Evolutionary conservation across 2,797 vertebrate genomes (phyloP).

Genomic region (Pseudocheirus occidentalis): DNA sequence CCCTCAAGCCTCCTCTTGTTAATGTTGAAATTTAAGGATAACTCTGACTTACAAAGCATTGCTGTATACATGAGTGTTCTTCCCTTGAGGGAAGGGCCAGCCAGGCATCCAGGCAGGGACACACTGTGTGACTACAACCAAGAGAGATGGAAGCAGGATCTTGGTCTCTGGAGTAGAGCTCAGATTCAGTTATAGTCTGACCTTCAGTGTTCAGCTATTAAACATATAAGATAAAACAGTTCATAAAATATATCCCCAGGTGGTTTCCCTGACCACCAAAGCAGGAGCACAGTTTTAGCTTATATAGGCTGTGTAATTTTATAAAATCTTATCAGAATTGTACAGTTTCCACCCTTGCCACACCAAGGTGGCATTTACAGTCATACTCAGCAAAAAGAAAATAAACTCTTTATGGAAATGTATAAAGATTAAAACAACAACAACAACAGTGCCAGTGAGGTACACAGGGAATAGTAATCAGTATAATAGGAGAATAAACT

Average conservation of each 20-base stretch:
- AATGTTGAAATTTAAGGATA: neutral
- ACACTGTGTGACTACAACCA: neutral
- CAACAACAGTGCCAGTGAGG: neutral
- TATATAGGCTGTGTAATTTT: neutral
- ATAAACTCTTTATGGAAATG: neutral
- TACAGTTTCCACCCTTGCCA: neutral
- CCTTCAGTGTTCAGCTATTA: neutral
- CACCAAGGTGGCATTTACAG: neutral
- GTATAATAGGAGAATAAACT: neutral
- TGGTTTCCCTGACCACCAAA: neutral
- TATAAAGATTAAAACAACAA: neutral
- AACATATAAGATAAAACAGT: neutral
- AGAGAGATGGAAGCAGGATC: neutral
- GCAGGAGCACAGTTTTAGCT: neutral
- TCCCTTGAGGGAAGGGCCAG: neutral
- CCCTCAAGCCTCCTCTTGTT: neutral
- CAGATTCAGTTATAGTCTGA: neutral
- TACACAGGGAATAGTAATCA: neutral
- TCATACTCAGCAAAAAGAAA: neutral
- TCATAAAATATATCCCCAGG: neutral
- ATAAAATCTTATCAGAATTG: neutral
- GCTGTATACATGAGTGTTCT: neutral
- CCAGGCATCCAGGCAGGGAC: neutral
- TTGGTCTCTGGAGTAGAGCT: neutral
- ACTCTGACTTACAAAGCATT: neutral